Conservation (phyloP, 2,888 invertebrate species). For the Acholoe squamosa region DNA sequence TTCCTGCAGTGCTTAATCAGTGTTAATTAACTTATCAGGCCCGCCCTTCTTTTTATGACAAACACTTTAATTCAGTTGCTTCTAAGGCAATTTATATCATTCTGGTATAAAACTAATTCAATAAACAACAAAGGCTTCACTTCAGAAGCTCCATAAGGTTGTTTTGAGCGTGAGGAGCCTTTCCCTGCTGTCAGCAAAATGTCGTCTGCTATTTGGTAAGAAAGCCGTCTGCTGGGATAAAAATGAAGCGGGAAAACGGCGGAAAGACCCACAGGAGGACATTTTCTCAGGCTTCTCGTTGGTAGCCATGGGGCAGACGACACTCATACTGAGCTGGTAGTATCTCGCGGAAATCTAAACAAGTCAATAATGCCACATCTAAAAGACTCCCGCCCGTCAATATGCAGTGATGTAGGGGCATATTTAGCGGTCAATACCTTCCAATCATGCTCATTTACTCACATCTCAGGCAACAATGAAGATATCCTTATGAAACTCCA, state of each 20-base stretch:
- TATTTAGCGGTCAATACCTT: conserved; percentile 24
- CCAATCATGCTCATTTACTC: background rate
- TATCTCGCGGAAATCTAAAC: conserved; percentile 34
- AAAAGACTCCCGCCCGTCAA: conserved; percentile 5
- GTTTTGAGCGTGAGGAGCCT: background rate
- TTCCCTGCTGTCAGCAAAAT: conserved; percentile 9
- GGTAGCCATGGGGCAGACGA: conserved; percentile 20
- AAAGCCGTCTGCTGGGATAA: background rate
- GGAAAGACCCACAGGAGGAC: conserved; percentile 16
- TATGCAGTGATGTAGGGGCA: background rate
- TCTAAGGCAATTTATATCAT: background rate
- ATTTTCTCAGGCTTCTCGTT: conserved; percentile 36
- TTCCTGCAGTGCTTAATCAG: background rate
- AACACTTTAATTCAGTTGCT: background rate
- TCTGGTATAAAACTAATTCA: background rate
- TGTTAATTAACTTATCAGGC: background rate
- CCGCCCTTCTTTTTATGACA: background rate
- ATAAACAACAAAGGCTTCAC: background rate
- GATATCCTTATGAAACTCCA: conserved; percentile 21
- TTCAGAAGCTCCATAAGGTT: background rate
- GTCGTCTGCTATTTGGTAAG: conserved; percentile 14
- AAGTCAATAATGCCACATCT: conserved; percentile 38
- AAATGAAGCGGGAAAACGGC: background rate
- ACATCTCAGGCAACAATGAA: background rate
- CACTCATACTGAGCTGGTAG: background rate